Percentiles rank a stretch among this genome's conserved stretches.
These are phyloP conservation scores for Malaclemys terrapin DNA, from an alignment of 2,113 vertebrate genomes.

Conservation along the genomic window DNA sequence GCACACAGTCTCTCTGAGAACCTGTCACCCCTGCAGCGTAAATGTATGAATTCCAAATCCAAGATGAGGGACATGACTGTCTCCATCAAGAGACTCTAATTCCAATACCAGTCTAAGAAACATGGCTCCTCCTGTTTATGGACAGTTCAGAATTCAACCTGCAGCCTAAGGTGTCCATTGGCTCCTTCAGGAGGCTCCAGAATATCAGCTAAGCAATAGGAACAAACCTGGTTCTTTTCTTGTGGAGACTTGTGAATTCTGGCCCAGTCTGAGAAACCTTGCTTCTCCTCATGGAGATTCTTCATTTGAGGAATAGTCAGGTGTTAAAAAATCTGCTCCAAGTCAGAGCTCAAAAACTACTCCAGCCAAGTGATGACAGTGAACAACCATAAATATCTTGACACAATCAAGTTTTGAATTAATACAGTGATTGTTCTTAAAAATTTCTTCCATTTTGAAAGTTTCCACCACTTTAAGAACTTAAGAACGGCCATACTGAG, in stretches of 20 bases:
- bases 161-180: neutral
- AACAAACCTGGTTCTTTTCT: neutral
- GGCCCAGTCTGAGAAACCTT: neutral
- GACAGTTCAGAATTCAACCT: neutral
- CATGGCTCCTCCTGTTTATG: accelerated
- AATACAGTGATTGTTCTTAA: neutral
- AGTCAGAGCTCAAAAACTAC: neutral
- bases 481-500: neutral
- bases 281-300: neutral
- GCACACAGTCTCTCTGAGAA: neutral
- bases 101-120: neutral
- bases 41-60: neutral
- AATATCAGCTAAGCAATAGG: neutral
- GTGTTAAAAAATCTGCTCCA: neutral
- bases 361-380: neutral
- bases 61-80: neutral
- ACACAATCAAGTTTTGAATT: neutral
- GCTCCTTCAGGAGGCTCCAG: neutral
- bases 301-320: neutral
- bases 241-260: neutral
- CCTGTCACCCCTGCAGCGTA: neutral
- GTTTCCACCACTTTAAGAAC: neutral
- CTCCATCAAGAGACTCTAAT: neutral
- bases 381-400: neutral
- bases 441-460: neutral